Evolutionary conservation across 2,113 vertebrate genomes (phyloP).

Genomic region (Mus spicilegus): DNA sequence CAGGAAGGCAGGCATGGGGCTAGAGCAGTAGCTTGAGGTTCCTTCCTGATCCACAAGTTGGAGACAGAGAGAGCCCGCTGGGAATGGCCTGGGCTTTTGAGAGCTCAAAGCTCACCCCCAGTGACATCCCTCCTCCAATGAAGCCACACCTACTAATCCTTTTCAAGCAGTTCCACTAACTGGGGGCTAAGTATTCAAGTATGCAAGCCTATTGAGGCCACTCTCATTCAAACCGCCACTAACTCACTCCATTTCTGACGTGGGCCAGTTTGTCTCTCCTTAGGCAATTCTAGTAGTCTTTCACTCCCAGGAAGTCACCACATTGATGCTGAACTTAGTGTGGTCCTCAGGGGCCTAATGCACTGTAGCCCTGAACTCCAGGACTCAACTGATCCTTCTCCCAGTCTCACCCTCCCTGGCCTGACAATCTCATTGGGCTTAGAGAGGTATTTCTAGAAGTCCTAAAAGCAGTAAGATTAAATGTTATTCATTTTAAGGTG

Average conservation of each 20-base stretch:
- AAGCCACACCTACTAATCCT: not conserved
- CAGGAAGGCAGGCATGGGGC: not conserved
- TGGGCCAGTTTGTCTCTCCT: not conserved
- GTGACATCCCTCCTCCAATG: not conserved
- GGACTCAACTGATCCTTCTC: not conserved
- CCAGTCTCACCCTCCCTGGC: not conserved
- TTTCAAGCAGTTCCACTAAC: not conserved
- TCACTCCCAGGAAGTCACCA: not conserved
- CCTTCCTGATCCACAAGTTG: not conserved
- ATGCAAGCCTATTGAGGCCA: not conserved
- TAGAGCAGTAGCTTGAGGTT: not conserved
- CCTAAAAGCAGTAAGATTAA: not conserved
- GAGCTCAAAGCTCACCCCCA: not conserved
- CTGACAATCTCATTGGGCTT: not conserved
- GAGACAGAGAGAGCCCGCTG: not conserved
- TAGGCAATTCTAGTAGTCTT: not conserved
- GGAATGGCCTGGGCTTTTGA: not conserved
- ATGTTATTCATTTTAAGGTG: not conserved
- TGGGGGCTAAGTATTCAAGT: not conserved
- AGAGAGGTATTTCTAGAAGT: not conserved
- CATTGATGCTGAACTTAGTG: not conserved
- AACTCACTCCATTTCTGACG: not conserved
- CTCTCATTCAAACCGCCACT: not conserved
- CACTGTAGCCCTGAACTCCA: not conserved
- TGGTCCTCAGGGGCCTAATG: not conserved